These are phyloP conservation scores for Mungos mungo DNA, from an alignment of 2,113 vertebrate genomes.

Conservation along the genomic window DNA sequence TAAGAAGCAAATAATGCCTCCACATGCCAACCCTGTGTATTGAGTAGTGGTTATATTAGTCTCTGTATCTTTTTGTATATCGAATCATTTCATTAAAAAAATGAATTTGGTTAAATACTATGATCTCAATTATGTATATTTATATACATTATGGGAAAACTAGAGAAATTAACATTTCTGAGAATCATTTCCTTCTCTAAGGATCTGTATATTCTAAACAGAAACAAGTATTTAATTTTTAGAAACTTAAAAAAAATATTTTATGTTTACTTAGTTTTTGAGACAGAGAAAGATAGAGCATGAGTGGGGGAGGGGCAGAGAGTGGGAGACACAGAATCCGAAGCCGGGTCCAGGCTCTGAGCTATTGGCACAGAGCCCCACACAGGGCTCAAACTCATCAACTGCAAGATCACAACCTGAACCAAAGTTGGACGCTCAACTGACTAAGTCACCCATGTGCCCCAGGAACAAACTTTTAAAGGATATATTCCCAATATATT, in stretches of 20 bases:
- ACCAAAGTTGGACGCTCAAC: too few relatives aligned
- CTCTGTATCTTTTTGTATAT: neutral
- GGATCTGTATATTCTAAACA: neutral
- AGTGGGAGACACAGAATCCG: too few relatives aligned
- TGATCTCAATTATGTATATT: neutral
- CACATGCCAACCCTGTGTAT: neutral
- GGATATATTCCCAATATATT: neutral
- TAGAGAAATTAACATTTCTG: neutral
- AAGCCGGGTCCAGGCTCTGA: too few relatives aligned
- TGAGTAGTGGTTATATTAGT: neutral
- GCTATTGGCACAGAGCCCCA: too few relatives aligned
- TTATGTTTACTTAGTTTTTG: too few relatives aligned
- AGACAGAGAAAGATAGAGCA: too few relatives aligned
- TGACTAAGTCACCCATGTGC: too few relatives aligned
- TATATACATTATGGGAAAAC: neutral
- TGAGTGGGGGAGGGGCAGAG: too few relatives aligned
- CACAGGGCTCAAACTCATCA: too few relatives aligned
- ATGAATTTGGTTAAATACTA: neutral
- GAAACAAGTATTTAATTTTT: slow-evolving; percentile 19
- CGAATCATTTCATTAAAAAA: slow-evolving; percentile 33
- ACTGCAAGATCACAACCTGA: too few relatives aligned
- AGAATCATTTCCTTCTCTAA: neutral
- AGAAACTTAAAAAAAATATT: neutral
- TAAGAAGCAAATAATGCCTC: neutral
- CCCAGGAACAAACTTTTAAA: neutral